phyloP scores from a whole-genome alignment of 2,888 invertebrate genomes.

The Mesochorus sp. region DNA sequence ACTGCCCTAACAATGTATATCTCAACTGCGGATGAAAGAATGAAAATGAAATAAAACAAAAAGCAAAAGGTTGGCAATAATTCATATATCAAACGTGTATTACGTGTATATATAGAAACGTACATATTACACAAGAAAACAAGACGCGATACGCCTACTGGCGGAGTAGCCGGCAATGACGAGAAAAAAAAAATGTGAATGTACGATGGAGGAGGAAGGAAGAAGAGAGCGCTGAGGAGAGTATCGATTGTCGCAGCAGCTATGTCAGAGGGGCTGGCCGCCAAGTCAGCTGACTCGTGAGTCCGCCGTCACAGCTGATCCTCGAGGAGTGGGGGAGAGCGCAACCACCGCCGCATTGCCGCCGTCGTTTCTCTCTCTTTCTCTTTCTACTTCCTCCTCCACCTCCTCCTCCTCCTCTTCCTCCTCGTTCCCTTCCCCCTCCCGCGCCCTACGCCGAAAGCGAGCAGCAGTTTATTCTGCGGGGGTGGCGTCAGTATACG shows the following conservation, averaged over 20 bases:
- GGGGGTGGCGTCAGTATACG: slow-evolving; percentile 50
- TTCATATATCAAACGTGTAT: not conserved
- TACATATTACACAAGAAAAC: not conserved
- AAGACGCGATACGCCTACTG: not conserved
- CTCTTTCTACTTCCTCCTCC: not conserved
- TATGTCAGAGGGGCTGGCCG: slow-evolving; percentile 68
- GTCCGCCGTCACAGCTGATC: slow-evolving; percentile 76
- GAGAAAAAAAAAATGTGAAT: not conserved
- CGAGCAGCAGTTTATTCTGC: slow-evolving; percentile 46
- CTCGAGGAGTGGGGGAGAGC: slow-evolving; percentile 39
- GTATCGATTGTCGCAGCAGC: slow-evolving; percentile 80
- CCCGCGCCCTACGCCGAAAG: slow-evolving; percentile 38
- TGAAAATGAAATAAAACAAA: not conserved
- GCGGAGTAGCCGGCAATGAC: slow-evolving; percentile 23
- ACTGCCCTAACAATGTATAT: slow-evolving; percentile 3
- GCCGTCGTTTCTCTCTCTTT: slow-evolving; percentile 45
- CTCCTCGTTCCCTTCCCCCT: not conserved
- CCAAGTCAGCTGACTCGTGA: slow-evolving; percentile 77
- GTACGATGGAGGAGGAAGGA: not conserved
- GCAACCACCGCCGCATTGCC: slow-evolving; percentile 77
- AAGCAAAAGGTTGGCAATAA: slow-evolving; percentile 3
- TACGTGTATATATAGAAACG: not conserved
- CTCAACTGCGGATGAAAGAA: no score
- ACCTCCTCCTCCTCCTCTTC: not conserved
- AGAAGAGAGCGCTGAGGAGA: slow-evolving; percentile 61